Base-by-base conservation (phyloP, 1,140 invertebrate species). In the Zaprionus camerounensis region DNA sequence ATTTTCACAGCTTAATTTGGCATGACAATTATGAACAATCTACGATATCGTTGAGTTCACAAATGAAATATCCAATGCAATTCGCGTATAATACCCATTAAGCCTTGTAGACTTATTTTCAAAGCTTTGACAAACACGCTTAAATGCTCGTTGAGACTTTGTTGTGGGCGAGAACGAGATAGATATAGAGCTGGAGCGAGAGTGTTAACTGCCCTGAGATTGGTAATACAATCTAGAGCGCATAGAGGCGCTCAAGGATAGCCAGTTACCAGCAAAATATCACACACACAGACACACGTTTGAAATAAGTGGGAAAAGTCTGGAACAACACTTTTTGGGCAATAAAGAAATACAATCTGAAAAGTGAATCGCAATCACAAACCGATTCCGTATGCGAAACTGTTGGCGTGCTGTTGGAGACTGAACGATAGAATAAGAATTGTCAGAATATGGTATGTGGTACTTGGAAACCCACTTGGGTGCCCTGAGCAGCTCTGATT, bases 351-450 rank as follows among this genome's bases (percentile, higher is more conserved):
- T 38, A 64, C 49, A 64, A 55, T 64, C 49, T 51, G n/a, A 26
- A 61, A 38, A 24, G 5, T 11, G 15, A 63, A 31, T n/a, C n/a
- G 13, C n/a, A 51, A 26, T 20, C 51, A 53, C 34, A 41, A 67
- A 38, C 56, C 63, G 65, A 41, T 61, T 36, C 36, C 41, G 69
- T 76, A 88, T 88, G 68, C 78, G 75, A 49, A 63, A 51, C 58
- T 62, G 51, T 59, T 71, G 77, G 38, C 76, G 71, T 61, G 15
- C 85, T 71, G 55, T 66, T 66, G 71, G 62, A 67, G 62, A 88
- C 84, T 88, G 83, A 88, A 69, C 26, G 55, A 38, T 59, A 34
- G 56, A 28, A 68, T 72, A 46, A 38, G 61, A 67, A 64, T 24
- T 41, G 15, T n/a, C 5, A 41, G 38, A 44, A 44, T 17, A 15